Conservation (phyloP, 2,888 invertebrate species). For the Scelioninae gen. 2 region DNA sequence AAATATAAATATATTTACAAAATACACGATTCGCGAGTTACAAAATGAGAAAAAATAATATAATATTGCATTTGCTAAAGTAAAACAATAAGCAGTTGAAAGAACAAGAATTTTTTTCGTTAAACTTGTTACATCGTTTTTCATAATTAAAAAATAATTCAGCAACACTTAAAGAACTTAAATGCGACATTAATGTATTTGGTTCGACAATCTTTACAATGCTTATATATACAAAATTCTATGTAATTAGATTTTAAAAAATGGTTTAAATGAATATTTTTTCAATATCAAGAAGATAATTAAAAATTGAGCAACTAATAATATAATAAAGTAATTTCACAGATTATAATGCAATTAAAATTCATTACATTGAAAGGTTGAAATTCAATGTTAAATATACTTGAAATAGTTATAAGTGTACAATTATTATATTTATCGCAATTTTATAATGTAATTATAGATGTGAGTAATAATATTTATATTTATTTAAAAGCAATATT, state of each 20-base stretch:
- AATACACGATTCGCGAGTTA: neutral
- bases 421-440: conserved; percentile 1
- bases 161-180: conserved; percentile 4
- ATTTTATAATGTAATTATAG: neutral
- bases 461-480: conserved; percentile 10
- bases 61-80: conserved; percentile 1
- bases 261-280: neutral
- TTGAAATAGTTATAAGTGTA: conserved; percentile 3
- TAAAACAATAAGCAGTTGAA: too few relatives aligned
- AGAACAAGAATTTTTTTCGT: too few relatives aligned
- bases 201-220: conserved; percentile 29
- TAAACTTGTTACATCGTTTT: too few relatives aligned
- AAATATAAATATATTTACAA: conserved; percentile 30
- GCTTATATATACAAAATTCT: conserved; percentile 18
- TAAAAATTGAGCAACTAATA: conserved; percentile 18
- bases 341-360: conserved; percentile 8
- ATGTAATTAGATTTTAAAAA: neutral
- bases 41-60: conserved; percentile 12
- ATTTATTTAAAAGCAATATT: conserved; percentile 7
- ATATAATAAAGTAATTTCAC: neutral
- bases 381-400: neutral
- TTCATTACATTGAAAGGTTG: neutral
- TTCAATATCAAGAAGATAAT: neutral
- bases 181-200: conserved; percentile 15
- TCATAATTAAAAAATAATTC: neutral